Evolutionary conservation across 2,797 vertebrate species (phyloP).

Genomic region (Florisuga fusca): DNA sequence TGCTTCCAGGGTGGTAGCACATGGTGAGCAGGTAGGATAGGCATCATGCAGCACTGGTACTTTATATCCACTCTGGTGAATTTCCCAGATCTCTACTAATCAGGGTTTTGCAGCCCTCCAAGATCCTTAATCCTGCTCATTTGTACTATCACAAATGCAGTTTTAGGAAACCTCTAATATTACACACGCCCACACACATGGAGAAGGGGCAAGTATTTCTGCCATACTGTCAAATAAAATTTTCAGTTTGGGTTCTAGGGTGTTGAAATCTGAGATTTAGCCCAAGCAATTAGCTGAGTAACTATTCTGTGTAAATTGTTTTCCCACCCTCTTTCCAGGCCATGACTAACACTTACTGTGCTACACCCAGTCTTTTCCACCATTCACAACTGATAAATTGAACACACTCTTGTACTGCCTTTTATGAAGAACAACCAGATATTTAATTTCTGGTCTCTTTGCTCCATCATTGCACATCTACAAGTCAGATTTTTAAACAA

Average conservation of each 20-base stretch:
- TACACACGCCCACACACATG: accelerated
- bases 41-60: accelerated
- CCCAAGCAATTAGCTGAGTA: constrained; percentile 58
- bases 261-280: constrained; percentile 23
- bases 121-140: neutral
- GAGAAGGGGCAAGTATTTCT: neutral
- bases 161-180: neutral
- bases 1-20: neutral
- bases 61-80: neutral
- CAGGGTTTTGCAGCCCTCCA: neutral
- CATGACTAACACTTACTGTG: neutral
- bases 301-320: constrained; percentile 20
- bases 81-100: neutral
- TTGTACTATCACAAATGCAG: neutral
- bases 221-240: neutral
- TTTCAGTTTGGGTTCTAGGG: neutral
- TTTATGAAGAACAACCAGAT: neutral
- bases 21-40: neutral
- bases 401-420: neutral
- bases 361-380: constrained; percentile 38
- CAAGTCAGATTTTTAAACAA: neutral
- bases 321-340: constrained; percentile 22
- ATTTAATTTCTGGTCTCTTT: neutral
- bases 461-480: neutral
- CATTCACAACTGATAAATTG: neutral